Percentiles rank a stretch among this genome's conserved stretches.
Conservation (phyloP, 2,888 invertebrate genomes). For the Cecidostiba fungosa region DNA sequence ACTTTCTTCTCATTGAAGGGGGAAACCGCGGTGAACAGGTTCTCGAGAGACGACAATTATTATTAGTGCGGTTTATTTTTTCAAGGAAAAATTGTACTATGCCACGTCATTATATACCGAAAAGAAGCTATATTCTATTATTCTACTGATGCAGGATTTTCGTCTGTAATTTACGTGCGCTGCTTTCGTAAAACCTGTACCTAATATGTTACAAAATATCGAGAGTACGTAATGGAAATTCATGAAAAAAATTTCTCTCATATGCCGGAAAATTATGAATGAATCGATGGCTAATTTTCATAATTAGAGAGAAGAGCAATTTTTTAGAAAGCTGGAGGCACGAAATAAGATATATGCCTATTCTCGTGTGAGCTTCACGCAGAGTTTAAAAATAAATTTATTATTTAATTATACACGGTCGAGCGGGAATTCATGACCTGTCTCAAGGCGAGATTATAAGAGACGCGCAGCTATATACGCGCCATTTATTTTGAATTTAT, state of each 20-base stretch:
- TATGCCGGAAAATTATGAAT: not conserved
- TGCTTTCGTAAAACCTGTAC: not conserved
- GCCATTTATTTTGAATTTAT: not conserved
- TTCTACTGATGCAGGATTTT: not conserved
- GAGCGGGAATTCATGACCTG: conserved; percentile 36
- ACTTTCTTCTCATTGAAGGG: not conserved
- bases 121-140: not conserved
- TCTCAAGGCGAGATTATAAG: conserved; percentile 12
- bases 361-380: no score
- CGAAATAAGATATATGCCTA: not conserved
- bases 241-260: not conserved
- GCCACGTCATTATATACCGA: not conserved
- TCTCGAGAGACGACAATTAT: conserved; percentile 5
- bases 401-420: not conserved
- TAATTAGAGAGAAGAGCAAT: not conserved
- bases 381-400: not conserved
- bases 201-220: not conserved
- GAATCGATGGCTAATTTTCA: not conserved
- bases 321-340: not conserved
- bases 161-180: not conserved
- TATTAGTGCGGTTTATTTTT: not conserved
- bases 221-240: not conserved
- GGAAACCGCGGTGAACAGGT: not conserved
- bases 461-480: not conserved
- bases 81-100: not conserved